Evolutionary conservation across 2,797 vertebrate genomes (phyloP).

Genomic region (Oceanodroma leucorhoa): DNA sequence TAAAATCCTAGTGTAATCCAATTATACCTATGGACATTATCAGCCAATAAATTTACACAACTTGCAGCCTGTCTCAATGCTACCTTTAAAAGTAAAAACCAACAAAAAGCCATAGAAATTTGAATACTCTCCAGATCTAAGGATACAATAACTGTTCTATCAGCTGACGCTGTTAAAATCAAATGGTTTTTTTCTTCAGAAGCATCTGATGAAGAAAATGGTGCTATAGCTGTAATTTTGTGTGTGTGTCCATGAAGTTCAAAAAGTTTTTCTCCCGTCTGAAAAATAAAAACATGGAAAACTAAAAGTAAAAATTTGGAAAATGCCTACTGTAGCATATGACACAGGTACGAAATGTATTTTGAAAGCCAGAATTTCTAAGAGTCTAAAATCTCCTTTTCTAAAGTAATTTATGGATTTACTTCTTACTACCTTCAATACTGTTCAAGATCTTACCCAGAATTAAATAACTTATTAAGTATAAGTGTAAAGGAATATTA

Average conservation of each 20-base stretch:
- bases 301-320: neutral
- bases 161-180: conserved; percentile 91
- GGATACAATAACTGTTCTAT: conserved; percentile 94
- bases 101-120: neutral
- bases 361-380: neutral
- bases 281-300: conserved; percentile 52
- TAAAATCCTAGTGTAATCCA: neutral
- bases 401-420: neutral
- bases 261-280: conserved; percentile 90
- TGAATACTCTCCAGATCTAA: conserved; percentile 39
- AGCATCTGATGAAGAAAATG: conserved; percentile 72
- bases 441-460: neutral
- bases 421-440: neutral
- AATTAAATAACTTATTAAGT: neutral
- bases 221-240: conserved; percentile 89
- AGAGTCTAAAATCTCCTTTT: neutral
- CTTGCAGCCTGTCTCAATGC: neutral
- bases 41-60: neutral
- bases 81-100: neutral
- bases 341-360: neutral
- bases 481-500: neutral
- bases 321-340: neutral
- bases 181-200: conserved; percentile 64
- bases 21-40: neutral
- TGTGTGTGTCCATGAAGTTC: conserved; percentile 90